Base-by-base conservation (phyloP, 2,797 vertebrate genomes). In the Balearica regulorum region DNA sequence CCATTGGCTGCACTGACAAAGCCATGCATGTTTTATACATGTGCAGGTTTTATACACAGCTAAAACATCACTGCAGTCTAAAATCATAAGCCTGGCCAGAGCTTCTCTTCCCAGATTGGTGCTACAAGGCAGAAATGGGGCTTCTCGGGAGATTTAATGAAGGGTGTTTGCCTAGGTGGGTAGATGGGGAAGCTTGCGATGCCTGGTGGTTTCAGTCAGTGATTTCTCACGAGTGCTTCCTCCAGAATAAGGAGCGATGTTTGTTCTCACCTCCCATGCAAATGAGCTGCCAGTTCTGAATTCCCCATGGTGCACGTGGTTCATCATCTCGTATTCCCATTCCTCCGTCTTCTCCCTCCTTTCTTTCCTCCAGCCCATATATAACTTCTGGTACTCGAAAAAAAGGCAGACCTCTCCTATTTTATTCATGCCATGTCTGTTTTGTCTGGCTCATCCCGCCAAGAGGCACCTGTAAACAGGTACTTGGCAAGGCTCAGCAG, bases 1-100 rank as follows among this genome's bases (percentile, higher is more conserved):
- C 48, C 6, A 0, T 11, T 29, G 4, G 57, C 28, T 69, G 25
- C 2, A 0, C 70, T 35, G 26, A 8, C 49, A 54, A 48, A 37
- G 13, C 29, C 22, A 3, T 1, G 2, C 1, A 0, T 9, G 17
- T 15, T 49, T 43, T 14, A 11, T 29, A 13, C 4, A 0, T 16
- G 21, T 41, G 28, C 4, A 0, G 33, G 37, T 61, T 43, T 44
- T 39, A 11, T 53, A 44, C 8, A 2, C 15, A 10, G 61, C 7
- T 49, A 9, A 20, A 91, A 18, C 19, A 24, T 7, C 7, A 6
- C 49, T 64, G 2, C 49, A 26, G 35, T 13, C 41, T 25, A 8
- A 69, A 37, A 20, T 37, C 64, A 9, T 20, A 17, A 9, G 48
- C 43, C 29, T 68, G 86, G 41, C 44, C 28, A 11, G 61, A 76